Evolutionary conservation across 2,113 vertebrate genomes (phyloP), one percentile per base, ranked within the genome.

Genomic region (Xerus inauris): DNA sequence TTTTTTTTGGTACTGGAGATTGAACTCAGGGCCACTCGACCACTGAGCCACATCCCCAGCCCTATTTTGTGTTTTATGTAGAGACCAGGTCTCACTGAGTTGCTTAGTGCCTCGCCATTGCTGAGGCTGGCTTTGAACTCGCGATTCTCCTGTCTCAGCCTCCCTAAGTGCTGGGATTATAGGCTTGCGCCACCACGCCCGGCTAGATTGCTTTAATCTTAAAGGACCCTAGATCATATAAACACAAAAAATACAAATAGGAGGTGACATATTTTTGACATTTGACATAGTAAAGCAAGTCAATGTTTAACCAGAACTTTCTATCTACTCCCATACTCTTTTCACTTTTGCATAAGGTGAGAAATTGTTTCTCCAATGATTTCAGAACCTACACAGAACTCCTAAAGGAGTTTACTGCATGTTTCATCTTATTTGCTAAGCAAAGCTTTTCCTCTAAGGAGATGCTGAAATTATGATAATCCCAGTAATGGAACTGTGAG

Each of bases 341-440:
- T 45, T 93, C 17, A 65, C 13, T 93, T 76, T 83, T 38, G 64
- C 7, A 62, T 67, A 73, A 57, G 38, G 42, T 40, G 24, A 42
- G 62, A 72, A 75, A 51, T 12, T 32, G 35, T 59, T 95, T 35
- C 47, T 91, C 72, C 24, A 47, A 7, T 62, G 69, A 54, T 51
- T 87, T 72, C 6, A 38, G 62, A 4, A 38, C 4, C 35, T 45
- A 72, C 3, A 7, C 59, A 42, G 40, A 90, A 92, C 38, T 42
- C 51, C 64, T 40, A 65, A 59, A n/a, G 71, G 49, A 89, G 3
- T 89, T 95, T 87, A 69, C 49, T 88, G 16, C 57, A 16, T 75
- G 40, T 49, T 87, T 19, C 3, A 24, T 85, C 91, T 94, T 88
- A 94, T 73, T 71, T 95, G n/a, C 75, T 83, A 75, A 80, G 71